These are phyloP conservation scores for Drosophila nasuta DNA, from an alignment of 1,140 invertebrate species.

Conservation along the genomic window DNA sequence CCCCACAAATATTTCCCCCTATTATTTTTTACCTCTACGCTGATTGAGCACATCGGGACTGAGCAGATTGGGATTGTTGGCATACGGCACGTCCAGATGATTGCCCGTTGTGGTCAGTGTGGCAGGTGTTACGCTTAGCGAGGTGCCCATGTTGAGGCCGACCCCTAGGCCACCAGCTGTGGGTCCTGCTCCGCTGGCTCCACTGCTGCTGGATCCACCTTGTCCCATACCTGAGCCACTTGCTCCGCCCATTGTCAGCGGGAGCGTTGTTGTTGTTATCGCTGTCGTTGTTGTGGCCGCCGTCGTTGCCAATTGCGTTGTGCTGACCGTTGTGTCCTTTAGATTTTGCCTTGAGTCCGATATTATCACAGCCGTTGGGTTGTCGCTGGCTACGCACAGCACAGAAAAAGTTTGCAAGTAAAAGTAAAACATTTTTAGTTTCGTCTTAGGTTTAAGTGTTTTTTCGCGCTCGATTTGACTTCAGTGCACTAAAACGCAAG, in stretches of 20 bases:
- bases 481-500: slow-evolving; percentile 34
- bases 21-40: slow-evolving; percentile 87
- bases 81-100: slow-evolving; percentile 91
- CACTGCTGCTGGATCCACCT: slow-evolving; percentile 30
- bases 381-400: slow-evolving; percentile 70
- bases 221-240: slow-evolving; percentile 15
- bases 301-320: slow-evolving; percentile 64
- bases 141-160: slow-evolving; percentile 61
- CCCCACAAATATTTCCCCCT: no score
- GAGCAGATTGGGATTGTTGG: slow-evolving; percentile 92
- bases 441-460: background rate
- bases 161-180: slow-evolving; percentile 44
- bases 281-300: slow-evolving; percentile 74
- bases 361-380: slow-evolving; percentile 84
- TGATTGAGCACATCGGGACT: slow-evolving; percentile 92
- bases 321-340: slow-evolving; percentile 79
- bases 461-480: slow-evolving; percentile 19
- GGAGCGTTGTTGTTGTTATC: slow-evolving; percentile 66
- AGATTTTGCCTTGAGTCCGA: slow-evolving; percentile 84
- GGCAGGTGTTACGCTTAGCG: slow-evolving; percentile 63
- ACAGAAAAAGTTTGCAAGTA: background rate
- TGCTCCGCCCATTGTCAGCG: slow-evolving; percentile 45
- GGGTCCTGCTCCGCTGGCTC: slow-evolving; percentile 36
- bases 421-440: slow-evolving; percentile 21
- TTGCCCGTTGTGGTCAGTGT: slow-evolving; percentile 86